These are phyloP conservation scores for Luperina testacea DNA, from an alignment of 2,888 invertebrate genomes.

Conservation along the genomic window DNA sequence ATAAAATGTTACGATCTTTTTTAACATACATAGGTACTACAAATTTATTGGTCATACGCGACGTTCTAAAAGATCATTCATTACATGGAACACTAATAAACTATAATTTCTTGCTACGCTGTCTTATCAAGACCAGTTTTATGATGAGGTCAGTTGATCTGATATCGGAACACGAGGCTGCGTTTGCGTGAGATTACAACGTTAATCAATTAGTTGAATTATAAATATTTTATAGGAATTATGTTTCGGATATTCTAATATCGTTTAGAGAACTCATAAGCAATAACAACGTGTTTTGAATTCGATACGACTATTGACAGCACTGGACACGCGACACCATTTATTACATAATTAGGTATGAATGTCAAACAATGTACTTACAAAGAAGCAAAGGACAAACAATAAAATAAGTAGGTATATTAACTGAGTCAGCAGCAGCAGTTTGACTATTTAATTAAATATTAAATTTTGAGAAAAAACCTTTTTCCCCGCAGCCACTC, in stretches of 20 bases:
- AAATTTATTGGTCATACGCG: constrained; percentile 51
- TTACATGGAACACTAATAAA: constrained; percentile 2
- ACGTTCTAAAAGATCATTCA: neutral
- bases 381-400: neutral
- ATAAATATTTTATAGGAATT: neutral
- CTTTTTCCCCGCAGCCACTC: neutral
- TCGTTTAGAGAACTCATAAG: neutral
- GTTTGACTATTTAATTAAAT: neutral
- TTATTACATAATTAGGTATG: constrained; percentile 1
- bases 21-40: constrained; percentile 43
- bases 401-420: too few species aligned
- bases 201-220: neutral
- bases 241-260: constrained; percentile 12
- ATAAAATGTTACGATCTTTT: constrained; percentile 69
- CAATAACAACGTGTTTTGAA: constrained; percentile 17
- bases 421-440: neutral
- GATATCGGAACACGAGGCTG: neutral
- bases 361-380: constrained; percentile 10
- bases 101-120: neutral
- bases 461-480: neutral
- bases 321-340: constrained; percentile 18
- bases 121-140: neutral
- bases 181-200: neutral
- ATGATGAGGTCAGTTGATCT: neutral
- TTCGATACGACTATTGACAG: constrained; percentile 1